A percentile compares a stretch with the other conserved stretches of the same genome.
Conservation (phyloP, 2,113 vertebrate genomes). For the Elephantulus edwardii region DNA sequence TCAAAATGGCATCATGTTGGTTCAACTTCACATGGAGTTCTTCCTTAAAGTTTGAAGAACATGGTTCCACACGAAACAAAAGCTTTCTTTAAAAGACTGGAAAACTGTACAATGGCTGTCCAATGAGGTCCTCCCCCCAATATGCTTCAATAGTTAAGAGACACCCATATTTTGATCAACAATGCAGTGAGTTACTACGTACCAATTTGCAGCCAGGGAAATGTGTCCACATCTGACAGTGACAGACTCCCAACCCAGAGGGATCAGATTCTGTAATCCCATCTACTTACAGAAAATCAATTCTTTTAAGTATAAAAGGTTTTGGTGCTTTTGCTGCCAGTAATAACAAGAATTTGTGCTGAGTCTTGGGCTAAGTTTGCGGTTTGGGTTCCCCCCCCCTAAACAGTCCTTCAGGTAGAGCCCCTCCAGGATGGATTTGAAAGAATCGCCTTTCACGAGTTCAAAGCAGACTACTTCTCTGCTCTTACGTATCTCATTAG, state of each 20-base stretch:
- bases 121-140: neutral
- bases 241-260: conserved; percentile 59
- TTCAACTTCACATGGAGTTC: neutral
- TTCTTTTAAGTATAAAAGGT: conserved; percentile 59
- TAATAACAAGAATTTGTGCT: conserved; percentile 68
- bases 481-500: conserved; percentile 20
- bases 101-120: neutral
- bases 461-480: conserved; percentile 19
- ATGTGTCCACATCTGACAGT: conserved; percentile 16
- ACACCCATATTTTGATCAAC: conserved; percentile 22
- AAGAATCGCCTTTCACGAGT: neutral
- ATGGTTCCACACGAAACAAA: neutral
- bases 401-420: neutral
- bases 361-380: conserved; percentile 37
- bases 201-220: conserved; percentile 29
- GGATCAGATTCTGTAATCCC: conserved; percentile 64
- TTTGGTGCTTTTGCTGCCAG: conserved; percentile 47
- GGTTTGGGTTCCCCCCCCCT: neutral
- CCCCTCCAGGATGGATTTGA: neutral
- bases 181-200: conserved; percentile 24
- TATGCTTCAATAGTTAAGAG: neutral
- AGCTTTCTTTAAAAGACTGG: neutral
- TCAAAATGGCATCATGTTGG: neutral
- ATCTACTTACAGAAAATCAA: conserved; percentile 63
- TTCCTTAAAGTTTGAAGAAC: neutral